Conservation (phyloP, 2,888 invertebrate species). For the Elegia similella region DNA sequence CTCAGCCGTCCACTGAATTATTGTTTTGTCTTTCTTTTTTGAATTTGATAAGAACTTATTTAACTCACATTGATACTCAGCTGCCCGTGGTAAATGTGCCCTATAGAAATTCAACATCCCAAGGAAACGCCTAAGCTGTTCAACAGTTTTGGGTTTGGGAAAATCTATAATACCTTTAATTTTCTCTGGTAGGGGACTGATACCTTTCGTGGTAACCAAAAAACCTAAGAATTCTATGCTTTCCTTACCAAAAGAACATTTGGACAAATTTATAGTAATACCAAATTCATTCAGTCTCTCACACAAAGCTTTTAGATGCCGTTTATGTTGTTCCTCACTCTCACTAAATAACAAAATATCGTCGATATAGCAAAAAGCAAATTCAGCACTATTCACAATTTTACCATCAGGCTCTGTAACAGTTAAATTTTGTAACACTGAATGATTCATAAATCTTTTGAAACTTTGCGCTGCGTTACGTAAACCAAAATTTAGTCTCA, state of each 20-base stretch:
- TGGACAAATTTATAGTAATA: background rate
- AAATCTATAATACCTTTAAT: background rate
- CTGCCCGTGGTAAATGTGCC: conserved; percentile 37
- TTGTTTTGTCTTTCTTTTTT: conserved; percentile 1
- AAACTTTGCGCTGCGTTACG: background rate
- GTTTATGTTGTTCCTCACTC: background rate
- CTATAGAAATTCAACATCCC: conserved; percentile 40
- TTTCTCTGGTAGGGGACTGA: background rate
- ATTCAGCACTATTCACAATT: background rate
- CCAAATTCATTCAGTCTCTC: background rate
- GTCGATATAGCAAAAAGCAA: background rate
- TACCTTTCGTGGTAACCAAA: background rate
- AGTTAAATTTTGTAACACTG: background rate
- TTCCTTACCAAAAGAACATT: background rate
- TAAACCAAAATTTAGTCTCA: background rate
- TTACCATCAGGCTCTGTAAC: background rate
- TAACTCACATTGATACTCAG: conserved; percentile 30
- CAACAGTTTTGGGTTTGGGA: background rate
- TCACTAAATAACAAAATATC: background rate
- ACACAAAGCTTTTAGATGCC: background rate
- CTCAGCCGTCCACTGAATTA: background rate
- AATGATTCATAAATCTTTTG: background rate
- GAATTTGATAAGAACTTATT: background rate
- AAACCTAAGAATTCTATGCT: background rate
- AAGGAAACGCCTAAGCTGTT: conserved; percentile 16